These are phyloP conservation scores for Neuroterus valhalla DNA, from an alignment of 1,140 invertebrate genomes.

Conservation along the genomic window DNA sequence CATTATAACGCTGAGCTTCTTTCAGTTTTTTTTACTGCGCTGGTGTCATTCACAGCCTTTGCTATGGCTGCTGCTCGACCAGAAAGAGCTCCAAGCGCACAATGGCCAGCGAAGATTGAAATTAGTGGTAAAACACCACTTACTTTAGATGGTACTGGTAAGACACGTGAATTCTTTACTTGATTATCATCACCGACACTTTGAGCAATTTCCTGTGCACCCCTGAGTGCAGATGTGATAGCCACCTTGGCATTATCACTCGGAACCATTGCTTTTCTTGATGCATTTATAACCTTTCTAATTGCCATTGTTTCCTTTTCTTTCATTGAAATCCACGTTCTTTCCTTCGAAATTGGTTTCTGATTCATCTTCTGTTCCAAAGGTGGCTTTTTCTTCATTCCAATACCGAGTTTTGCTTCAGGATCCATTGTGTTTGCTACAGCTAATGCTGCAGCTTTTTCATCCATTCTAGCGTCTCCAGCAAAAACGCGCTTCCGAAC, in stretches of 20 bases:
- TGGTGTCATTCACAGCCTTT: too few species aligned
- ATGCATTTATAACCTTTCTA: background rate
- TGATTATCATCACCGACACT: background rate
- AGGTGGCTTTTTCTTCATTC: too few species aligned
- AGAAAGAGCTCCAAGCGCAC: too few species aligned
- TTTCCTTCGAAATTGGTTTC: background rate
- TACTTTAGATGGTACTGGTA: background rate
- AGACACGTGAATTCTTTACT: background rate
- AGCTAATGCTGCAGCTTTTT: background rate
- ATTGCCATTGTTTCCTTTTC: too few species aligned
- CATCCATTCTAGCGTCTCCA: background rate
- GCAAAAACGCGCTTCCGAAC: background rate
- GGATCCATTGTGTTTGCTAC: background rate
- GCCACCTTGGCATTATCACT: background rate
- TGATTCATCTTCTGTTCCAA: background rate
- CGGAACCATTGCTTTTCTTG: background rate
- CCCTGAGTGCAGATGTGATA: background rate
- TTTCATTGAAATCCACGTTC: too few species aligned
- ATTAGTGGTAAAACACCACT: background rate
- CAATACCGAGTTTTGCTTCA: background rate
- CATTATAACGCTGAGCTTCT: too few species aligned
- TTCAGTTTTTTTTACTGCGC: too few species aligned
- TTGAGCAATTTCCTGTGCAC: background rate
- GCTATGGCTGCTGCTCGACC: too few species aligned
- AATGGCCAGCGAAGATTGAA: too few species aligned